phyloP scores from a whole-genome alignment of 2,113 vertebrate species.

The Sceloporus undulatus region DNA sequence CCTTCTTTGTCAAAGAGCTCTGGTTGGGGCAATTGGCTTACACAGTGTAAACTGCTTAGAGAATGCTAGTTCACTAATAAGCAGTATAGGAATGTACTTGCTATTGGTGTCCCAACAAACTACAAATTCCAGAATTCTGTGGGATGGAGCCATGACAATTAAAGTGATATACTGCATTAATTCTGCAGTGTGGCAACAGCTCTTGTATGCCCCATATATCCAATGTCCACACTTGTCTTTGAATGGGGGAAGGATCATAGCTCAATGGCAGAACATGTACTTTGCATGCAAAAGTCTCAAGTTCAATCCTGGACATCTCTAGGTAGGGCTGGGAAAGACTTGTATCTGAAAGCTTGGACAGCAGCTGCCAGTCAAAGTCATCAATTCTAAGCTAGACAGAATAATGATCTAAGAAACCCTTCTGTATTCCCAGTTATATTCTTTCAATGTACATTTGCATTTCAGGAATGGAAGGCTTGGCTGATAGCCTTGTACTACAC shows the following conservation, averaged over 20 bases:
- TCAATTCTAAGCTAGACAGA: not conserved
- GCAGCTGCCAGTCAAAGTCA: not conserved
- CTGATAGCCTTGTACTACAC: slow-evolving; percentile 30
- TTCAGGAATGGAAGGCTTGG: slow-evolving; percentile 40
- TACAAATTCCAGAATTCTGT: too few relatives aligned
- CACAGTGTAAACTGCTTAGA: too few relatives aligned
- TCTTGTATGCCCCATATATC: not conserved
- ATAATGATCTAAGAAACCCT: not conserved
- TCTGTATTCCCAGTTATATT: not conserved
- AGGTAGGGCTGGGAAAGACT: not conserved
- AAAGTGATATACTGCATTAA: too few relatives aligned
- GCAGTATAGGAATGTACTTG: too few relatives aligned
- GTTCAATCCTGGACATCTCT: not conserved
- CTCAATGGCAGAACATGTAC: not conserved
- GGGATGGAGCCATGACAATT: too few relatives aligned
- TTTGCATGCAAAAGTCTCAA: not conserved
- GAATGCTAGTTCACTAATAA: too few relatives aligned
- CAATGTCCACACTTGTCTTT: too few relatives aligned
- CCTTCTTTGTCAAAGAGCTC: too few relatives aligned
- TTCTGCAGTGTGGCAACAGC: too few relatives aligned
- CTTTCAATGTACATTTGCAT: not conserved
- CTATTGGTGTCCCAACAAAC: too few relatives aligned
- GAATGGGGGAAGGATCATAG: not conserved
- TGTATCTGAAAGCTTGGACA: not conserved
- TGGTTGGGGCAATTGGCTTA: too few relatives aligned